Evolutionary conservation across 2,797 vertebrate species (phyloP).

Genomic region (Lacerta viridis): DNA sequence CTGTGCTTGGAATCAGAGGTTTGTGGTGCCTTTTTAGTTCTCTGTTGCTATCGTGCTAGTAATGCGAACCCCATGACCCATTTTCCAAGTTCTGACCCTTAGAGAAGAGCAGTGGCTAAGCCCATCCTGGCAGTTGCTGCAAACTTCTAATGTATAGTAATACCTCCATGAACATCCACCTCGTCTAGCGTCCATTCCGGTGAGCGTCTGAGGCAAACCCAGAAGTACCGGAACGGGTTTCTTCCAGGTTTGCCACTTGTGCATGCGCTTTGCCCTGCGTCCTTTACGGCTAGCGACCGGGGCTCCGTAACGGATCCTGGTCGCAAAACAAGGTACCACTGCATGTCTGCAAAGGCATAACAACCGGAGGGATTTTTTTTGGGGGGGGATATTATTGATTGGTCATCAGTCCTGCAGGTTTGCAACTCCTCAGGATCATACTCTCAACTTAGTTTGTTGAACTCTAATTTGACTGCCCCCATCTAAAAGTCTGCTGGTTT

Average conservation of each 20-base stretch:
- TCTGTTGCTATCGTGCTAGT: fast-evolving
- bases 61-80: background rate
- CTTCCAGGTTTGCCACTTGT: too few relatives aligned
- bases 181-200: too few relatives aligned
- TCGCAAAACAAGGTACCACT: too few relatives aligned
- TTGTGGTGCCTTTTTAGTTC: background rate
- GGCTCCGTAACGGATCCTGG: too few relatives aligned
- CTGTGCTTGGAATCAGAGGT: fast-evolving
- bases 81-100: background rate
- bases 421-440: background rate
- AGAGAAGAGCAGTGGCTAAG: background rate
- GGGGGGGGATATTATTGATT: background rate
- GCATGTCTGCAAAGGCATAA: background rate
- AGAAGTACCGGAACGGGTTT: too few relatives aligned
- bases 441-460: background rate
- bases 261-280: too few relatives aligned
- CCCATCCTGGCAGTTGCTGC: fast-evolving
- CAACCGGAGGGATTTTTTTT: background rate
- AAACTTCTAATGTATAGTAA: background rate
- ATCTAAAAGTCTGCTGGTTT: background rate
- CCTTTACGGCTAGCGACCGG: too few relatives aligned
- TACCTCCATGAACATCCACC: too few relatives aligned
- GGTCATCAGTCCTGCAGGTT: background rate
- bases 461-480: background rate
- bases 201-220: too few relatives aligned